Base-by-base conservation (phyloP, 2,113 vertebrate genomes). In the Chaetops frenatus region DNA sequence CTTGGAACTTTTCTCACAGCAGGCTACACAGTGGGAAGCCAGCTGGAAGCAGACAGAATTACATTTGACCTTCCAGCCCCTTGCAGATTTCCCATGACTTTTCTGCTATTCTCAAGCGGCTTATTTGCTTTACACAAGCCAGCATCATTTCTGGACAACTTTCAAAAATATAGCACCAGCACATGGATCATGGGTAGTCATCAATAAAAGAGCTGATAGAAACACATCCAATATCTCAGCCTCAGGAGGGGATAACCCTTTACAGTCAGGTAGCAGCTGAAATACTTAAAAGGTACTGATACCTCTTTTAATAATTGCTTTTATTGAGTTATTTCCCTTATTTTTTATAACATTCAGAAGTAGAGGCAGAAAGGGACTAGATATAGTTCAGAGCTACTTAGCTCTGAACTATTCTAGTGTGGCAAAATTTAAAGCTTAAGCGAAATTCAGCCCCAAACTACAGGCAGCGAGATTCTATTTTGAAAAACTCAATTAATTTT, bases 51-150 rank as follows among this genome's bases (percentile, higher is more conserved):
- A 73, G 66, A 18, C 22, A 86, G 82, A 92, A 90, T 54, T 50
- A 67, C 66, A 28, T 80, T 80, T 93, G 88, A 96, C 92, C 85
- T 93, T n/a, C 45, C 19, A 93, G 24, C 28, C 40, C 57, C 27
- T 90, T 47, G 29, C 79, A 92, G 42, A 77, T 80, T 96, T 97
- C 85, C 90, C 90, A 86, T 92, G 79, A 86, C 90, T 94, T 88
- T 60, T 79, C 57, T 79, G n/a, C 14, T 81, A 12, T 61, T n/a
- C 50, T 57, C 12, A 45, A 20, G 9, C 1, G 2, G 18, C 2
- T 79, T 38, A 81, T 24, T 66, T 33, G 50, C 33, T 85, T 94
- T 76, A 71, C 7, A 79, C 19, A 76, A 90, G 45, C 20, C 53
- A 82, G 40, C 12, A 61, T n/a, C 40, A 19, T 14, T 72, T 85